Evolutionary conservation across 2,113 vertebrate species (phyloP).

Genomic region (Pelecanoides urinatrix): DNA sequence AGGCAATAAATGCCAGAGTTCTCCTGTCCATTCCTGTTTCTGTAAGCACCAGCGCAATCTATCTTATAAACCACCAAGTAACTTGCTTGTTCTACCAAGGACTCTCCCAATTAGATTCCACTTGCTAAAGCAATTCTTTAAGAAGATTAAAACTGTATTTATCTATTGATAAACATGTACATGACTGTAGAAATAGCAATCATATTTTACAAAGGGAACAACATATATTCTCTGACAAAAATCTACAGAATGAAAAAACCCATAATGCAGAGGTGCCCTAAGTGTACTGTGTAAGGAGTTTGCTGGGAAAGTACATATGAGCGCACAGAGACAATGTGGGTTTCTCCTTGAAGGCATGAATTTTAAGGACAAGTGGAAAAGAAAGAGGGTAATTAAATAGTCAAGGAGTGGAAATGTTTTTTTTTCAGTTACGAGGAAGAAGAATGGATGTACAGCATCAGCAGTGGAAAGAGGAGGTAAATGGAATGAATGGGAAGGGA

Average conservation of each 20-base stretch:
- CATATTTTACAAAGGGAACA: not conserved
- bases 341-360: not conserved
- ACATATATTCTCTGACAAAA: not conserved
- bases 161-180: not conserved
- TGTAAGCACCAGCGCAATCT: not conserved
- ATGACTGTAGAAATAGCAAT: not conserved
- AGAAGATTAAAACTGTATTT: constrained; percentile 20
- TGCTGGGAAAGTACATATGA: not conserved
- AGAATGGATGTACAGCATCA: not conserved
- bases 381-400: not conserved
- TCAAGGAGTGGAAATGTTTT: not conserved
- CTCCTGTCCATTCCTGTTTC: constrained; percentile 5
- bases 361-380: not conserved
- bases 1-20: constrained; percentile 41
- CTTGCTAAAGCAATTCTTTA: not conserved
- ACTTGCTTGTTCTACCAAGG: not conserved
- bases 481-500: not conserved
- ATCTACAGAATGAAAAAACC: not conserved
- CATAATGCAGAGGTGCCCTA: not conserved
- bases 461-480: not conserved
- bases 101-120: constrained; percentile 20
- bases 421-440: not conserved
- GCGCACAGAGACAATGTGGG: not conserved
- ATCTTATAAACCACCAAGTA: not conserved
- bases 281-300: not conserved